Base-by-base conservation (phyloP, 2,888 invertebrate genomes). In the Leptopilina syphax region DNA sequence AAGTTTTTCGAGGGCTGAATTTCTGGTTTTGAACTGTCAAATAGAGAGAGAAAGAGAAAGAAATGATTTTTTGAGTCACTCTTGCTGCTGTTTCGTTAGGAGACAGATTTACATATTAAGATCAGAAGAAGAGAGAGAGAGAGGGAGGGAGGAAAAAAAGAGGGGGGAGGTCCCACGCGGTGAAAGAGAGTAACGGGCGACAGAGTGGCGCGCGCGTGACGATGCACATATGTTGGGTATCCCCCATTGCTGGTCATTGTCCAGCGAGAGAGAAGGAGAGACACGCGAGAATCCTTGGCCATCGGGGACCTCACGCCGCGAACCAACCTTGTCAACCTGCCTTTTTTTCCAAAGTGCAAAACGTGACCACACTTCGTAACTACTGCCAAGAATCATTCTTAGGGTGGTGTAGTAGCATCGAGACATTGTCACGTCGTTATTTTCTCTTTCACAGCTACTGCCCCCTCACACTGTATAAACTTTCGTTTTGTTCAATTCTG, bases 191-290 rank as follows among this genome's bases (percentile, higher is more conserved):
- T 85, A 87, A 86, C 86, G 84, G 86, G 85, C 86, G 87, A 87
- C 88, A 85, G 86, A 85, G 85, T 84, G 87, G 87, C 86, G 86
- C 84, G 88, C 87, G 86, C 88, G 88, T 89, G 89, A 89, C 88
- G 87, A 77, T 87, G 89, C 89, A 44, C 44, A 50, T 50, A 87
- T 83, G 86, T 80, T 76, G 82, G 81, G 81, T 78, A 79, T 79
- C 82, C 79, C 79, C 77, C 50, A 50, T 50, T 50, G 50, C 50
- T 50, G 86, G 81, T 87, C 87, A 89, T 88, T 89, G 89, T 89
- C 86, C 73, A 73, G 57, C 82, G 50, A 50, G 50, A 9, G 50
- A 50, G 50, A 8, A 10, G 10, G 50, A 50, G 50, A 50, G 82
- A 83, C 81, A 82, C 82, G 84, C 80, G 83, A 81, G 82, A 85